A percentile compares a stretch with the other conserved stretches of the same genome.
Evolutionary conservation across 2,113 vertebrate genomes (phyloP).

Genomic region (Elgaria multicarinata): DNA sequence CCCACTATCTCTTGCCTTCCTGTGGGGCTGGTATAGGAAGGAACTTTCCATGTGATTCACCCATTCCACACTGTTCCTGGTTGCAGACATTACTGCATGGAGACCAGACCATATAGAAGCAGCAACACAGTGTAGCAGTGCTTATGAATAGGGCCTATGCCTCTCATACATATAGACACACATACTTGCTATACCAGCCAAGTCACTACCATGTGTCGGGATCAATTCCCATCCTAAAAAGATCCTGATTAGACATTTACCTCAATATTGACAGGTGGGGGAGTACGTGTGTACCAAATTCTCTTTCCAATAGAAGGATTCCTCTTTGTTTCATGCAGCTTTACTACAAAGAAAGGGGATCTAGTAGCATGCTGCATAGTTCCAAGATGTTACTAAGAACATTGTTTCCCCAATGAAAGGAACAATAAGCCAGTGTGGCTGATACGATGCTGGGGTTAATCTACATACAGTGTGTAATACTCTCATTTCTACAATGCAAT

Average conservation of each 20-base stretch:
- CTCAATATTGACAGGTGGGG: background rate
- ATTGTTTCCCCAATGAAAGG: background rate
- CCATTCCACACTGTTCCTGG: background rate
- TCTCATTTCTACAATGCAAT: slow-evolving; percentile 20
- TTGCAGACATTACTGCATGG: background rate
- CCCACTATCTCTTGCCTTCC: background rate
- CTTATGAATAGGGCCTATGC: background rate
- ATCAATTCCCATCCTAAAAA: background rate
- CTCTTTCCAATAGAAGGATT: background rate
- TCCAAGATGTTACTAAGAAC: background rate
- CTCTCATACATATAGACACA: background rate
- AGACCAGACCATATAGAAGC: background rate
- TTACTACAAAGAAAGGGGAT: background rate
- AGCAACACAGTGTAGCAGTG: background rate
- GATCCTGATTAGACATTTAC: background rate
- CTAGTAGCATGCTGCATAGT: rapidly evolving
- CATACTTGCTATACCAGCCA: background rate
- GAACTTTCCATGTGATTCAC: background rate
- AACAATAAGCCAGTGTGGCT: background rate
- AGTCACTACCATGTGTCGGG: background rate
- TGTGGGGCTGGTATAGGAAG: background rate
- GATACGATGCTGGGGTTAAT: background rate
- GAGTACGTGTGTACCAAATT: background rate
- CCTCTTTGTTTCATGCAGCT: rapidly evolving
- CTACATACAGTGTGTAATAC: background rate